A percentile compares a stretch with the other conserved stretches of the same genome.
Conservation (phyloP, 2,113 vertebrate species). For the Murina feae region DNA sequence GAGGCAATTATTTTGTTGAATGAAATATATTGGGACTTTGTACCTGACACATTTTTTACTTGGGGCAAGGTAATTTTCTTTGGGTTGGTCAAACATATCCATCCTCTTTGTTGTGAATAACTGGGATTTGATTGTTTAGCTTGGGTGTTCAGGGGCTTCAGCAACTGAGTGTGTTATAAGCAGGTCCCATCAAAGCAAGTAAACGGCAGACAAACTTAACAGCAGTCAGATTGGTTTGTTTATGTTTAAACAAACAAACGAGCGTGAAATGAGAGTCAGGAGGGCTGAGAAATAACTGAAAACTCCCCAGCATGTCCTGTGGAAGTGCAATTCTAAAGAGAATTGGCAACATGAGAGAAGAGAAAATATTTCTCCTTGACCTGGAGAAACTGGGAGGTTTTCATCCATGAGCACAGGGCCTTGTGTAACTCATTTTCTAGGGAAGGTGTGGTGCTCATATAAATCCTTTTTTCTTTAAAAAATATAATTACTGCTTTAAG, state of each 20-base stretch:
- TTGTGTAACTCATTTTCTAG: neutral
- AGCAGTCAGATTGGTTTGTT: slow-evolving; percentile 22
- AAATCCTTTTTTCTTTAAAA: neutral
- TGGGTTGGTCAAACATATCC: neutral
- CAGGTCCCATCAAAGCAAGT: neutral
- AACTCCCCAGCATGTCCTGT: neutral
- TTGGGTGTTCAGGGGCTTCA: neutral
- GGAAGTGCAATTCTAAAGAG: neutral
- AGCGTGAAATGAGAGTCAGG: neutral
- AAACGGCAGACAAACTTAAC: slow-evolving; percentile 10
- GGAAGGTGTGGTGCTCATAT: neutral
- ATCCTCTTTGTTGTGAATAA: neutral
- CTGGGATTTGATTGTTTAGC: neutral
- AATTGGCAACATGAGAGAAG: neutral
- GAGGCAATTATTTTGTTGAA: neutral
- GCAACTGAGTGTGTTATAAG: neutral
- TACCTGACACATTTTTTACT: neutral
- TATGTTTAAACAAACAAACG: slow-evolving; percentile 18
- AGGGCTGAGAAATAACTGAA: neutral
- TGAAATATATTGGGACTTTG: neutral
- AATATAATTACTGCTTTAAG: neutral
- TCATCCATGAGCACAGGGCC: neutral
- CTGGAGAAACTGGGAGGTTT: neutral
- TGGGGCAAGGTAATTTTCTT: neutral
- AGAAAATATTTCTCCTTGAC: neutral